Evolutionary conservation across 2,888 invertebrate species (phyloP), one percentile per base, ranked within the genome.

Genomic region (Standfussiana lucernea): DNA sequence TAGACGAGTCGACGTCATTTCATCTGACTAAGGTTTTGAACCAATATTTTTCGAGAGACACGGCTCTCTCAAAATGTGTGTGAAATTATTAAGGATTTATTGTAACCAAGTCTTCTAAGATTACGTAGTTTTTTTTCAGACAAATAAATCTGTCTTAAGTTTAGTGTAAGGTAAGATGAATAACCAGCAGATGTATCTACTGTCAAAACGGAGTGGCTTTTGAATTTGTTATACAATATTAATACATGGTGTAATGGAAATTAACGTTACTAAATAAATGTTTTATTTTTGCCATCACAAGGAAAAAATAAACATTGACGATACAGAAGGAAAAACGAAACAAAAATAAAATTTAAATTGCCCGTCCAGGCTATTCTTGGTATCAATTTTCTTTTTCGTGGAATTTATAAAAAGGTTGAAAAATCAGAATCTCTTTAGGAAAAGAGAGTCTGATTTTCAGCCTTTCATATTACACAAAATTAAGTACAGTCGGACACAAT

Each of bases 1-100:
- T 77, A 82, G 72, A 72, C 68, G 67, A 64, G 65, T 70, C 18
- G 50, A 59, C 59, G 72, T 80, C 70, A 69, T 84, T 75, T 72
- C 42, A 15, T 70, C 53, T 74, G 8, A 8, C 32, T 75, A 56
- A 37, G 47, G 21, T 70, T 81, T 67, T 64, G 28, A 76, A 66
- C 13, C 11, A 18, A 61, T n/a, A 75, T 64, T 81, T 80, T 62
- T 66, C n/a, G 24, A 64, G 40, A 40, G 37, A 64, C 15, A 40
- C 28, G 5, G 18, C 11, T 32, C 18, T 47, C 6, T 10, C 2
- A 18, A 65, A 73, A 80, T 56, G 37, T 80, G 47, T 47, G 47
- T 1, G 32, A 47, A 76, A 50, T 62, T 47, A 40, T 77, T 0
- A 50, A 18, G n/a, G n/a, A 28, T 50, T 61, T 62, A 62, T 21